These are phyloP conservation scores for Melanogrammus aeglefinus DNA, from an alignment of 2,797 vertebrate species.

Conservation along the genomic window DNA sequence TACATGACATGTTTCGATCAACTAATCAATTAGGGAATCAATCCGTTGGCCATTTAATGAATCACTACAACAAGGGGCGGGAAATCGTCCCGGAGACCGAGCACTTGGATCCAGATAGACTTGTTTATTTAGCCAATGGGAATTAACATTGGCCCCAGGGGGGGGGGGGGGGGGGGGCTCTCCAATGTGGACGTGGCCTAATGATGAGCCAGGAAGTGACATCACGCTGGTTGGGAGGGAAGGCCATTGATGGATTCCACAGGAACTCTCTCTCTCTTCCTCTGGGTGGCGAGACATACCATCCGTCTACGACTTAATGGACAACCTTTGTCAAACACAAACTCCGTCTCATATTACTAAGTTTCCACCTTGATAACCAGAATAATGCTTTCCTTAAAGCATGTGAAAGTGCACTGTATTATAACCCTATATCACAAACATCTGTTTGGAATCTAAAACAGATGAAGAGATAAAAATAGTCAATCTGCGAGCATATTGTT, in stretches of 20 bases:
- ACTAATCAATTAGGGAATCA: not conserved
- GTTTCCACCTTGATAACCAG: not conserved
- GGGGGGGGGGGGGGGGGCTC: slow-evolving; percentile 4
- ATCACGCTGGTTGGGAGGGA: slow-evolving; percentile 47
- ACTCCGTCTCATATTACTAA: not conserved
- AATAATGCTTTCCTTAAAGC: not conserved
- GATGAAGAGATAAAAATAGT: not conserved
- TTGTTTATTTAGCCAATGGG: not conserved
- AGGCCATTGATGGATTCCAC: slow-evolving; percentile 50
- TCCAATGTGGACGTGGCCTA: slow-evolving; percentile 21
- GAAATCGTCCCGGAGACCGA: not conserved
- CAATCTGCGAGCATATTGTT: not conserved
- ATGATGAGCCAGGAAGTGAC: slow-evolving; percentile 56
- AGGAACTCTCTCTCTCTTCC: not conserved
- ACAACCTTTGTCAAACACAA: not conserved
- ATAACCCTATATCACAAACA: not conserved
- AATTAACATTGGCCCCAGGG: not conserved
- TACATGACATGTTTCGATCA: not conserved
- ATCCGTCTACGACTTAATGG: not conserved
- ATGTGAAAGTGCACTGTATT: not conserved
- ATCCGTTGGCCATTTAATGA: not conserved
- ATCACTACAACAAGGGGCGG: not conserved
- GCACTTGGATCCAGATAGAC: not conserved
- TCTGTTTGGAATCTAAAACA: not conserved
- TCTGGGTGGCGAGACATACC: not conserved